These are phyloP conservation scores for Cyanocitta stelleri DNA, from an alignment of 2,113 vertebrate species.

Conservation along the genomic window DNA sequence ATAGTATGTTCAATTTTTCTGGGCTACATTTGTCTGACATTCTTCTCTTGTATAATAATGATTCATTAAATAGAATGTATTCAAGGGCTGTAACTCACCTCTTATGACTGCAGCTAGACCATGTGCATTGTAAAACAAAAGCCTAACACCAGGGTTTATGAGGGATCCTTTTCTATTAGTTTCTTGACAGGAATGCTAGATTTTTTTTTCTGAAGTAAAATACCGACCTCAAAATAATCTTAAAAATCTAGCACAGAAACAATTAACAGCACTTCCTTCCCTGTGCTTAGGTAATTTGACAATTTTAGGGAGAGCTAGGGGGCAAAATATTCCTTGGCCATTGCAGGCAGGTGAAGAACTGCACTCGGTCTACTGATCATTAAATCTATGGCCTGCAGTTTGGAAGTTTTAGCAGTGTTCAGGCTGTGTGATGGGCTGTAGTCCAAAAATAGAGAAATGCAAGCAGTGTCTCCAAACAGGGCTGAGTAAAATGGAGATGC, in stretches of 20 bases:
- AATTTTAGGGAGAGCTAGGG: background rate
- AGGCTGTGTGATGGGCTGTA: background rate
- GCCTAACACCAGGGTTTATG: background rate
- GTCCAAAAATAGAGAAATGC: background rate
- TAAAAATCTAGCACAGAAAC: background rate
- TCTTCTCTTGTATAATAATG: slow-evolving; percentile 29
- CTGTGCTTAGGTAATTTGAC: background rate
- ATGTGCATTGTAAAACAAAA: slow-evolving; percentile 51
- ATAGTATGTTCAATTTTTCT: slow-evolving; percentile 24
- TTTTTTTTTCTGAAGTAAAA: background rate
- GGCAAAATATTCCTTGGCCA: background rate
- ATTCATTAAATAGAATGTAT: slow-evolving; percentile 46
- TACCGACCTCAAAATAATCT: background rate
- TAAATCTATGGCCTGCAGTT: background rate
- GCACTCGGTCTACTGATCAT: background rate
- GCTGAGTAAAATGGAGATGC: background rate
- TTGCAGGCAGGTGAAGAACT: background rate
- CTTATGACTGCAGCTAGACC: slow-evolving; percentile 17
- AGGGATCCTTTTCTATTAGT: background rate
- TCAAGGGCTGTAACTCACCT: slow-evolving; percentile 42
- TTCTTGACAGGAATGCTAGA: background rate
- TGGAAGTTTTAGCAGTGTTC: background rate
- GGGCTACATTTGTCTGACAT: background rate
- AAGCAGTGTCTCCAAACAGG: background rate
- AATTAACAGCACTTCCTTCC: background rate